These are phyloP conservation scores for Darevskia mixta DNA, from an alignment of 2,797 vertebrate genomes.

Conservation along the genomic window DNA sequence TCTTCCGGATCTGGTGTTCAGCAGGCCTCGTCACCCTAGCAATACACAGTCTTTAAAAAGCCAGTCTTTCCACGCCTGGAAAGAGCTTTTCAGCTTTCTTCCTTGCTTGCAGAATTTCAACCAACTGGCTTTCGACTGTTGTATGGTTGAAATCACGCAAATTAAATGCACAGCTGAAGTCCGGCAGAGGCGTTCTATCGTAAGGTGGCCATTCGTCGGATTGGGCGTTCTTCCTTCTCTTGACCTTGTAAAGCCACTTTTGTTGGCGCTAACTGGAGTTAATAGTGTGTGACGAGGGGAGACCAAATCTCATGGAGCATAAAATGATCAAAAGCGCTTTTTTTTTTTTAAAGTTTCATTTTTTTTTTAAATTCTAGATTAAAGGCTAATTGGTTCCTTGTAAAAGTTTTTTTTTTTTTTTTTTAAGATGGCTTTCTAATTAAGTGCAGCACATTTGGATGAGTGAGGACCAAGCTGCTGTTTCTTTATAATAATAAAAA, in stretches of 20 bases:
- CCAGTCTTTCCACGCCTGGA: too few species aligned
- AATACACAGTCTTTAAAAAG: too few species aligned
- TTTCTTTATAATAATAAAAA: constrained; percentile 9
- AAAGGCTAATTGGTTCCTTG: constrained; percentile 67
- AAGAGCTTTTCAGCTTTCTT: too few species aligned
- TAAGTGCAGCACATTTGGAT: constrained; percentile 64
- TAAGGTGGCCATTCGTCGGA: neutral
- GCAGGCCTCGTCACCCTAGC: too few species aligned
- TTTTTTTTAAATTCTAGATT: constrained; percentile 39
- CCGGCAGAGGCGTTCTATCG: too few species aligned
- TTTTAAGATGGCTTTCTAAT: constrained; percentile 65
- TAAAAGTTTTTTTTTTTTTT: constrained; percentile 45
- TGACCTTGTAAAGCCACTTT: constrained; percentile 50
- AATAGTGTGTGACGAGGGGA: constrained; percentile 53
- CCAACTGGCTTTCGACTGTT: too few species aligned
- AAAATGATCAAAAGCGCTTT: constrained; percentile 65
- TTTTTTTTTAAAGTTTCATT: neutral
- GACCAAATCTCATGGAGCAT: constrained; percentile 58
- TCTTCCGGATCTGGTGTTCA: too few species aligned
- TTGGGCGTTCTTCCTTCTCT: fast-evolving
- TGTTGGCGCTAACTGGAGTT: constrained; percentile 61
- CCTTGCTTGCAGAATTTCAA: too few species aligned
- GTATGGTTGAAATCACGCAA: too few species aligned
- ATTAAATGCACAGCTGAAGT: neutral
- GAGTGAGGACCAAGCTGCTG: constrained; percentile 43